Percentiles rank a stretch among this genome's conserved stretches.
Conservation (phyloP, 2,797 vertebrate genomes). For the Percopsis omiscomaycus region DNA sequence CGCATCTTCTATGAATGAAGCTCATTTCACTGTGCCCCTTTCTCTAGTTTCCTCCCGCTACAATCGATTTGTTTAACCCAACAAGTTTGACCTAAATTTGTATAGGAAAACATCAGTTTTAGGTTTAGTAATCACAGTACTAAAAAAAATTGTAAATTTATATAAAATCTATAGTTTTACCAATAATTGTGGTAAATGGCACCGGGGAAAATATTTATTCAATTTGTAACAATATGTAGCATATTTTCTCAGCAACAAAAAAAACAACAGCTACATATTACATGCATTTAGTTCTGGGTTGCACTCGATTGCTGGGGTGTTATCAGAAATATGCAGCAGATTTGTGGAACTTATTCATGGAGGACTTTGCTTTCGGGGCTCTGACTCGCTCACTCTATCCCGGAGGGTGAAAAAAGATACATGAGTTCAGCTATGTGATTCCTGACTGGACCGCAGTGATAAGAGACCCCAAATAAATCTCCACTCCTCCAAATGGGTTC, state of each 20-base stretch:
- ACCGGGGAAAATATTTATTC: background rate
- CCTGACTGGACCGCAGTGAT: slow-evolving; percentile 77
- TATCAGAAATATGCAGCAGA: slow-evolving; percentile 55
- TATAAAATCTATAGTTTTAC: too few species aligned
- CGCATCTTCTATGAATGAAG: background rate
- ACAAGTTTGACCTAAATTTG: background rate
- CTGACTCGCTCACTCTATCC: slow-evolving; percentile 56
- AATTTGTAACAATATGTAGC: slow-evolving; percentile 11
- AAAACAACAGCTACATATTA: slow-evolving; percentile 37
- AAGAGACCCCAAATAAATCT: slow-evolving; percentile 82
- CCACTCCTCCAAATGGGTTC: slow-evolving; percentile 73
- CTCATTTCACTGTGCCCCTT: background rate
- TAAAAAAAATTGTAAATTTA: too few species aligned
- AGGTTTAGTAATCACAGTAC: background rate
- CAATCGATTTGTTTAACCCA: background rate
- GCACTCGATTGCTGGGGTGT: slow-evolving; percentile 25
- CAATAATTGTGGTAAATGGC: too few species aligned
- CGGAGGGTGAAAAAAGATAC: slow-evolving; percentile 62
- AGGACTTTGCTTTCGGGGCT: slow-evolving; percentile 50
- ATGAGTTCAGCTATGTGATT: slow-evolving; percentile 75
- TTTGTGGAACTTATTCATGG: slow-evolving; percentile 57
- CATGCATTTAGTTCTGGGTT: slow-evolving; percentile 35
- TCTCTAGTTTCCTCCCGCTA: background rate
- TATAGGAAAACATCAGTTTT: background rate
- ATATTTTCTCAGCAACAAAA: slow-evolving; percentile 33